Evolutionary conservation across 2,113 vertebrate species (phyloP), one percentile per base, ranked within the genome.

Genomic region (Neolamprologus fasciatus): DNA sequence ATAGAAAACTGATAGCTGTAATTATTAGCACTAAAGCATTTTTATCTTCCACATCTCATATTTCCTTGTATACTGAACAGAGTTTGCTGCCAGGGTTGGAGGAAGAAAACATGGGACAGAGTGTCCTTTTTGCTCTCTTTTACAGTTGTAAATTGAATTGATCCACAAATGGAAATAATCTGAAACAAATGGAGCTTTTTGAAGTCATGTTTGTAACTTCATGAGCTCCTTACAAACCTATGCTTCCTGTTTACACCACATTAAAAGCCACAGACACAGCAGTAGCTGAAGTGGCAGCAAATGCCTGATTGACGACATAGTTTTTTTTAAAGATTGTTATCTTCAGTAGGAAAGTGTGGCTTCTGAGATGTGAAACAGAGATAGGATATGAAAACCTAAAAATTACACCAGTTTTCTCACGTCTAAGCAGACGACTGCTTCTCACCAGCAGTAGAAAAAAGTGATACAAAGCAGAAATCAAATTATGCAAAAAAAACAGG

Each of bases 1-100:
- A 35, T 4, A 0, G 50, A 5, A 53, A n/a, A 66, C 11, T 0
- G 7, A 58, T 58, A 58, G 4, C 1, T 58, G 23, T 58, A 58
- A 9, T 9, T 4, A 58, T 58, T 28, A 58, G 0, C 54, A 28
- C 54, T 57, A 28, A 28, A 57, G 2, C 55, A 58, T 58, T 58
- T 58, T 28, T 28, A 58, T 58, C 23, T 28, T 58, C 55, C 55
- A 57, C 23, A 31, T 58, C 14, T 58, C 14, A 58, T 58, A 17
- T 58, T 58, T 58, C 3, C 1, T 57, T 28, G 55, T 57, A 28
- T 28, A 57, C 23, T 57, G 23, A 57, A 28, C 55, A 58, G 0
- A 17, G 57, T 61, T 61, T 61, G 57, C 23, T 61, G 57, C 26
- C 26, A 31, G 26, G 26, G 26, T 61, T 61, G 5, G 26, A 61